Evolutionary conservation across 2,113 vertebrate genomes (phyloP).

Genomic region (Romanogobio albipinnatus): DNA sequence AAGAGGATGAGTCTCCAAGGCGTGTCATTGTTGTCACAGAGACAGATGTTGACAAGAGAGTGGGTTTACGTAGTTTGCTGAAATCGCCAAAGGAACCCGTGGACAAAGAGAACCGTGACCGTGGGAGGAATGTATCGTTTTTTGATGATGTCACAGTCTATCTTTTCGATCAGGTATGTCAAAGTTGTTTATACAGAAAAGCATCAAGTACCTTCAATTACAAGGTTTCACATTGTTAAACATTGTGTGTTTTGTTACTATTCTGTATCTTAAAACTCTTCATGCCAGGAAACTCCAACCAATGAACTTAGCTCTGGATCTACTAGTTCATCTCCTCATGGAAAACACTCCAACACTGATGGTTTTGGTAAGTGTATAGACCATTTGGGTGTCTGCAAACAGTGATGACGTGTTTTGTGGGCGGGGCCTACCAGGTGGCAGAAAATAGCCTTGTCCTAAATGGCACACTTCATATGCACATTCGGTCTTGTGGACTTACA

Average conservation of each 20-base stretch:
- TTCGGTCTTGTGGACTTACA: too few relatives aligned
- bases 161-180: slow-evolving; percentile 88
- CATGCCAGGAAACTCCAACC: slow-evolving; percentile 88
- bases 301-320: slow-evolving; percentile 82
- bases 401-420: too few relatives aligned
- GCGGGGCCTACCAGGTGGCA: neutral
- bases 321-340: slow-evolving; percentile 67
- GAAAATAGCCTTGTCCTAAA: neutral
- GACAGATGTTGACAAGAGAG: slow-evolving; percentile 84
- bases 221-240: slow-evolving; percentile 1
- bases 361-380: slow-evolving; percentile 71
- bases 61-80: slow-evolving; percentile 86
- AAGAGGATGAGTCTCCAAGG: slow-evolving; percentile 77
- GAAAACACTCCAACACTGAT: slow-evolving; percentile 71
- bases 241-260: neutral
- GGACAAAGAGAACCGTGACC: slow-evolving; percentile 82
- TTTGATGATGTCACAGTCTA: slow-evolving; percentile 91
- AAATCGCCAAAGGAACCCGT: slow-evolving; percentile 86
- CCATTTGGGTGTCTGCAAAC: neutral
- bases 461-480: too few relatives aligned
- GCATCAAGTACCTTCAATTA: neutral
- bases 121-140: slow-evolving; percentile 86
- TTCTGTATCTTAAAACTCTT: slow-evolving; percentile 7
- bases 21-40: slow-evolving; percentile 89
- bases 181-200: neutral